These are phyloP conservation scores for Phrynocephalus forsythii DNA, from an alignment of 2,797 vertebrate genomes.

Conservation along the genomic window DNA sequence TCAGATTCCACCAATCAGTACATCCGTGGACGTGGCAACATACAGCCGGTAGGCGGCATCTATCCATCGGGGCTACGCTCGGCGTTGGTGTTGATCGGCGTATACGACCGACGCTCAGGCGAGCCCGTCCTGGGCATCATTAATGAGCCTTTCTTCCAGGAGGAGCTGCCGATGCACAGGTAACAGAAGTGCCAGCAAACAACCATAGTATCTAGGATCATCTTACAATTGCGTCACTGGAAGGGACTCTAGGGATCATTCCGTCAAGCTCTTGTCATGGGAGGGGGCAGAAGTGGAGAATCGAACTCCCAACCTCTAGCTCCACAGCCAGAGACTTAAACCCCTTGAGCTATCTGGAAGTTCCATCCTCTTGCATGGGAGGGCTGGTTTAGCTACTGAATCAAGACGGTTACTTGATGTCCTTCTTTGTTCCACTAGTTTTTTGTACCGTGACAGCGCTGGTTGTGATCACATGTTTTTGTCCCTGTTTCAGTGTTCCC, in stretches of 20 bases:
- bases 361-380: neutral
- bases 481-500: too few relatives aligned
- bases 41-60: constrained; percentile 67
- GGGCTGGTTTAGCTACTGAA: neutral
- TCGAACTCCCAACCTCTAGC: too few relatives aligned
- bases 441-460: too few relatives aligned
- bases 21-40: constrained; percentile 79
- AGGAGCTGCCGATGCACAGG: constrained; percentile 66
- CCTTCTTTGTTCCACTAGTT: too few relatives aligned
- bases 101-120: constrained; percentile 79
- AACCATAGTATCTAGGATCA: too few relatives aligned
- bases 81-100: constrained; percentile 85
- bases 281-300: too few relatives aligned
- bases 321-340: too few relatives aligned
- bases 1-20: constrained; percentile 85
- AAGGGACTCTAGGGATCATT: too few relatives aligned
- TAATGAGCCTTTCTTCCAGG: constrained; percentile 85
- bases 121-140: constrained; percentile 86
- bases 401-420: neutral
- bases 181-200: neutral
- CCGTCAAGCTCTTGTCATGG: too few relatives aligned
- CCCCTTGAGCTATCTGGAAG: too few relatives aligned
- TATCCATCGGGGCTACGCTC: constrained; percentile 82
- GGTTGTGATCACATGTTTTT: too few relatives aligned
- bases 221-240: too few relatives aligned